Conservation (phyloP, 2,797 vertebrate genomes). For the Coranthus polyacanthus region DNA sequence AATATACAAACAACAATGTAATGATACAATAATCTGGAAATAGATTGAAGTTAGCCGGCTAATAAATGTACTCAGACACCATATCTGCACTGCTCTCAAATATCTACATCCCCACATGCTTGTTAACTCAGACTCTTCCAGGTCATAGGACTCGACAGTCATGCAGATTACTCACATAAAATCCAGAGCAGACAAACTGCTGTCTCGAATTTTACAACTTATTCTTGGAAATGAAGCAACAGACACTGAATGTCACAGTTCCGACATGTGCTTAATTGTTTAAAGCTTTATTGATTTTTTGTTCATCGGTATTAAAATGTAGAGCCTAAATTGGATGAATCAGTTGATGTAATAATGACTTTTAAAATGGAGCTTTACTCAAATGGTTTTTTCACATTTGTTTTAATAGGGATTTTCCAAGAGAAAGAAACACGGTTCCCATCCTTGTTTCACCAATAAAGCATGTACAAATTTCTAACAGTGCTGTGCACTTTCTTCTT, state of each 20-base stretch:
- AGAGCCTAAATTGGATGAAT: too few species aligned
- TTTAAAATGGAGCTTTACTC: not conserved
- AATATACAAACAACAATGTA: too few species aligned
- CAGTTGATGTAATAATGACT: too few species aligned
- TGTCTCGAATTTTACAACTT: conserved; percentile 2
- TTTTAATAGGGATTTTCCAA: not conserved
- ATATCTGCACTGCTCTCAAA: not conserved
- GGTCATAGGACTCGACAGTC: not conserved
- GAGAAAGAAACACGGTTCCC: not conserved
- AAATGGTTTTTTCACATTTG: not conserved
- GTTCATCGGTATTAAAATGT: too few species aligned
- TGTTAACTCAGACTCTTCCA: conserved; percentile 17
- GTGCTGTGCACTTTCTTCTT: not conserved
- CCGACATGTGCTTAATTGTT: not conserved
- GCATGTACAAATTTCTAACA: not conserved
- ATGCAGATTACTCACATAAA: conserved; percentile 7
- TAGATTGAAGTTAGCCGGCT: too few species aligned
- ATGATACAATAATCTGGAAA: too few species aligned
- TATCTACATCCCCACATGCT: not conserved
- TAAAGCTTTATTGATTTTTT: too few species aligned
- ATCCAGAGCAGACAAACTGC: conserved; percentile 4
- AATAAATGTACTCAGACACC: not conserved
- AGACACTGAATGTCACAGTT: not conserved
- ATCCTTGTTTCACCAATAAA: conserved; percentile 6
- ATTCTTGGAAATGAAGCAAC: not conserved